Conservation (phyloP, 2,113 vertebrate species). For the Gracilinanus agilis region DNA sequence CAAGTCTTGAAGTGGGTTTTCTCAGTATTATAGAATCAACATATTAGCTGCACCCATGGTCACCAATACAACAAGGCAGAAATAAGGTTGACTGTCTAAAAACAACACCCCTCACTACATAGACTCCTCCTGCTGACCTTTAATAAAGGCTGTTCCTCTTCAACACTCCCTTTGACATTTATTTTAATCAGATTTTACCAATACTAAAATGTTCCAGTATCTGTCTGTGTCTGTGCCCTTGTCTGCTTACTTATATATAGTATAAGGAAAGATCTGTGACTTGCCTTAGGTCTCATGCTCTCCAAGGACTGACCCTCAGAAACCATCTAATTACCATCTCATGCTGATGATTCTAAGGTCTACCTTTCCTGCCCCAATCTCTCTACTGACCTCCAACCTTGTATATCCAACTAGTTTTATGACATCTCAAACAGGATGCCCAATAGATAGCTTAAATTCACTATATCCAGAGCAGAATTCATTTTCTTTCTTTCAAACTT, state of each 20-base stretch:
- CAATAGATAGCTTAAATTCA: neutral
- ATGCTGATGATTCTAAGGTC: neutral
- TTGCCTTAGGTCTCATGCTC: neutral
- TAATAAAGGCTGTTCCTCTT: neutral
- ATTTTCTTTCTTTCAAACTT: neutral
- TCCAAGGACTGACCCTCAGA: neutral
- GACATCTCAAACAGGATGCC: neutral
- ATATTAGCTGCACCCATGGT: neutral
- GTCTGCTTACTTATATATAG: neutral
- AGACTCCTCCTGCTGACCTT: neutral
- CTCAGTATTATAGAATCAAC: slow-evolving; percentile 12
- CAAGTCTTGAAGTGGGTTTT: slow-evolving; percentile 27
- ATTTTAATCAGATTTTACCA: slow-evolving; percentile 58
- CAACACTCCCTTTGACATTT: neutral
- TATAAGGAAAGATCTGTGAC: neutral
- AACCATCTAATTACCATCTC: neutral
- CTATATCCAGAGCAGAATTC: neutral
- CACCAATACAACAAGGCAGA: slow-evolving; percentile 8
- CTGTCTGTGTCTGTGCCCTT: neutral
- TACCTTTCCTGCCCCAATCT: neutral
- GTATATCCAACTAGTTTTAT: neutral
- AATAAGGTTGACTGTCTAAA: neutral
- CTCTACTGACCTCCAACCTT: neutral
- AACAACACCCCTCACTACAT: neutral
- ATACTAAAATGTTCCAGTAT: neutral